A percentile compares a stretch with the other conserved stretches of the same genome.
phyloP scores from a whole-genome alignment of 2,888 invertebrate genomes.

The Helicoverpa assulta region DNA sequence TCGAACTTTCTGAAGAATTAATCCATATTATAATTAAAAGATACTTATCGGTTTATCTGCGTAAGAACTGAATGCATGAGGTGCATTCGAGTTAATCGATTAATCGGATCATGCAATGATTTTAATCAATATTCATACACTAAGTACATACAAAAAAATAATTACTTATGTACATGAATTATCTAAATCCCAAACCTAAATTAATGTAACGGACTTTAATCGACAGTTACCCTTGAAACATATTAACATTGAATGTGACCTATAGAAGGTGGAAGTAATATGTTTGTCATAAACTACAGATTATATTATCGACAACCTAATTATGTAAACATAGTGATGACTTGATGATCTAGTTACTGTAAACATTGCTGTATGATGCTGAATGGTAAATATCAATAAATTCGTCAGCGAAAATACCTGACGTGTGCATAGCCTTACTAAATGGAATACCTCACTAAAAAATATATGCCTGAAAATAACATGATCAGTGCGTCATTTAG shows the following conservation, averaged over 20 bases:
- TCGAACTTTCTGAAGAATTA: background rate
- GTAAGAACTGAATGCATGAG: slow-evolving; percentile 7
- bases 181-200: slow-evolving; percentile 13
- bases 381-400: background rate
- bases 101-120: slow-evolving; percentile 4
- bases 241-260: slow-evolving; percentile 32
- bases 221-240: slow-evolving; percentile 5
- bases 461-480: no score
- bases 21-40: background rate
- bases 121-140: background rate
- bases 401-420: background rate
- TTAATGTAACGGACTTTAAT: slow-evolving; percentile 15
- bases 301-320: slow-evolving; percentile 5
- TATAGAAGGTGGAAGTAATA: slow-evolving; percentile 32
- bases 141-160: background rate
- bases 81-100: slow-evolving; percentile 11
- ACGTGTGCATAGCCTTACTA: background rate
- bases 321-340: slow-evolving; percentile 29
- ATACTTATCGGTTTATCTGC: background rate
- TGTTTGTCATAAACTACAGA: slow-evolving; percentile 18
- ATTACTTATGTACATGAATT: background rate
- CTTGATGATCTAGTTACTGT: slow-evolving; percentile 3
- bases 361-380: slow-evolving; percentile 30
- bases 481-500: no score
- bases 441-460: no score